These are phyloP conservation scores for Cochlearius cochlearius DNA, from an alignment of 2,113 vertebrate species.

Conservation along the genomic window DNA sequence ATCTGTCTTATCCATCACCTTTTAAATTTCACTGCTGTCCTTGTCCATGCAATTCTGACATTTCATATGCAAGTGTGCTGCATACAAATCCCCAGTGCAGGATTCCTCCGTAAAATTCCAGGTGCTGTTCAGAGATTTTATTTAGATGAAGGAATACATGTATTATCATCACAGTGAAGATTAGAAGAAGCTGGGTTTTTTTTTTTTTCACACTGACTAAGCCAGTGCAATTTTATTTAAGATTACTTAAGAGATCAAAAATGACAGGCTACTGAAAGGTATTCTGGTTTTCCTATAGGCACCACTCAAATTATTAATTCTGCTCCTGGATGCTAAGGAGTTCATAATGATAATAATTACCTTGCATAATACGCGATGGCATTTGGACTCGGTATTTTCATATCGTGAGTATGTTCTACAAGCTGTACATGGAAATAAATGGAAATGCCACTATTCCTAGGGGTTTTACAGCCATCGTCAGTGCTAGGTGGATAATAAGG, in stretches of 20 bases:
- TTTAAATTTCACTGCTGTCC: conserved; percentile 59
- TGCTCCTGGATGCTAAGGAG: background rate
- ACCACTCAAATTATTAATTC: conserved; percentile 7
- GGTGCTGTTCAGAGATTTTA: conserved; percentile 44
- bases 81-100: conserved; percentile 30
- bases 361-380: background rate
- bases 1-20: conserved; percentile 55
- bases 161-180: conserved; percentile 48
- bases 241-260: conserved; percentile 48
- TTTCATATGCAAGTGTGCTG: background rate
- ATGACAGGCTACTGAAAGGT: conserved; percentile 33
- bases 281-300: background rate
- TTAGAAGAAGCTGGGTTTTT: background rate
- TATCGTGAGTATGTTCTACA: background rate
- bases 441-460: background rate
- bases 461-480: background rate
- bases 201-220: conserved; percentile 1
- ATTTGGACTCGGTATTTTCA: background rate
- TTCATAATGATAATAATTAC: conserved; percentile 19
- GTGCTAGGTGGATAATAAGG: background rate
- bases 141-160: conserved; percentile 41
- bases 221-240: conserved; percentile 44
- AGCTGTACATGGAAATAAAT: background rate
- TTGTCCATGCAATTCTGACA: conserved; percentile 23
- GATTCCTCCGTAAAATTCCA: conserved; percentile 21